Percentiles rank a stretch among this genome's conserved stretches.
phyloP scores from a whole-genome alignment of 2,797 vertebrate genomes.

The Anguilla obscura region DNA sequence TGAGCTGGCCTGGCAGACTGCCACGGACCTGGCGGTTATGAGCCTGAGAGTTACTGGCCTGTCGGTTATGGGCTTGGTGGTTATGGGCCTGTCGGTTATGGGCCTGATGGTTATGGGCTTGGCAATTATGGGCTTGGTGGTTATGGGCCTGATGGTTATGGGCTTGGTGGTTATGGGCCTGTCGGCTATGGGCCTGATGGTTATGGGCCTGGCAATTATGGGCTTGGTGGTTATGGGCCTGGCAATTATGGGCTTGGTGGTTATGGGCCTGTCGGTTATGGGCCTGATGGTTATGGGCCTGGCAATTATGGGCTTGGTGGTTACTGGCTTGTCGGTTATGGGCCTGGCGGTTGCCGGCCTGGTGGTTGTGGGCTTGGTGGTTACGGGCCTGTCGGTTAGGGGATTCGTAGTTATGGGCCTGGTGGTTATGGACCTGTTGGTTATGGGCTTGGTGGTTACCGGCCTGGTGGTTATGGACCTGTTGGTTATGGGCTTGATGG shows the following conservation, averaged over 20 bases:
- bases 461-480: background rate
- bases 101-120: background rate
- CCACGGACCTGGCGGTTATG: slow-evolving; percentile 74
- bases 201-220: slow-evolving; percentile 22
- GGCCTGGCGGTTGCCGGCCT: background rate
- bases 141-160: slow-evolving; percentile 45
- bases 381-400: background rate
- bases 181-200: background rate
- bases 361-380: background rate
- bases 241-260: background rate
- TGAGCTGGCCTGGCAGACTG: slow-evolving; percentile 82
- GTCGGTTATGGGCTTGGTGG: no score
- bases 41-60: slow-evolving; percentile 57
- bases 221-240: background rate
- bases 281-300: background rate
- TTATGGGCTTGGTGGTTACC: no score
- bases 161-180: background rate
- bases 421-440: slow-evolving; percentile 13
- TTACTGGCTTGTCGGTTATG: slow-evolving; percentile 46
- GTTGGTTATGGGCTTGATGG: background rate
- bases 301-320: slow-evolving; percentile 37
- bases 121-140: slow-evolving; percentile 5
- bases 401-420: background rate
- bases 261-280: background rate
- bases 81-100: background rate